These are phyloP conservation scores for Drosophila oshimai DNA, from an alignment of 1,140 invertebrate species.

Conservation along the genomic window DNA sequence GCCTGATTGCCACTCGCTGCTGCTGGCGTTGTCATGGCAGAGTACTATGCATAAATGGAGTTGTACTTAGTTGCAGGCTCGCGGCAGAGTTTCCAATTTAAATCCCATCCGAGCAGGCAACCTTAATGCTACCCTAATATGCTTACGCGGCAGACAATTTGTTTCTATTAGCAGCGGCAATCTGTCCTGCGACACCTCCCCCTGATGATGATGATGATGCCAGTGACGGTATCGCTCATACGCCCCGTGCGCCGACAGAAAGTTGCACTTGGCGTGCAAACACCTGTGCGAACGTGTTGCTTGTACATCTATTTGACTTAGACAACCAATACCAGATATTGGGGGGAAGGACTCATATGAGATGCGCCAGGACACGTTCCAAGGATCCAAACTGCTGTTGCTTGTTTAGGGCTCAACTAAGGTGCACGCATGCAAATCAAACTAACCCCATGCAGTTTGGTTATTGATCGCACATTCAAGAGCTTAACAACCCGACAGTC, in stretches of 20 bases:
- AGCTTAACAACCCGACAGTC: too few relatives aligned
- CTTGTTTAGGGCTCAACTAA: constrained; percentile 14
- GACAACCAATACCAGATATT: neutral
- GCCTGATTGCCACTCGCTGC: constrained; percentile 17
- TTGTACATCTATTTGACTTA: constrained; percentile 55
- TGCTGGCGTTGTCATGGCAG: constrained; percentile 28
- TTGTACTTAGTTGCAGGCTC: constrained; percentile 11
- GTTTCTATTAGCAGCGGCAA: constrained; percentile 54
- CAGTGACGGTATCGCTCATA: constrained; percentile 40
- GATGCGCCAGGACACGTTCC: constrained; percentile 11
- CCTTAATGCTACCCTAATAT: constrained; percentile 57
- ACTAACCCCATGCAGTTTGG: neutral
- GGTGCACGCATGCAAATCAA: constrained; percentile 7
- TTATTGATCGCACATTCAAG: neutral
- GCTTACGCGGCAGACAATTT: constrained; percentile 62
- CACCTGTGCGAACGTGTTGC: constrained; percentile 48
- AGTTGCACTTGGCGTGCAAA: constrained; percentile 27
- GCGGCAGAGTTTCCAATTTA: constrained; percentile 6
- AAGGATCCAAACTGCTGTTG: constrained; percentile 7
- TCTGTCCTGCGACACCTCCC: neutral
- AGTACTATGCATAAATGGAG: constrained; percentile 28
- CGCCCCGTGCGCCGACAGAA: constrained; percentile 23
- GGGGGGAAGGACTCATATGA: neutral
- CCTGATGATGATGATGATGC: neutral
- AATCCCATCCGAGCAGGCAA: constrained; percentile 1